phyloP scores from a whole-genome alignment of 2,888 invertebrate genomes.

The Drosophila conformis region DNA sequence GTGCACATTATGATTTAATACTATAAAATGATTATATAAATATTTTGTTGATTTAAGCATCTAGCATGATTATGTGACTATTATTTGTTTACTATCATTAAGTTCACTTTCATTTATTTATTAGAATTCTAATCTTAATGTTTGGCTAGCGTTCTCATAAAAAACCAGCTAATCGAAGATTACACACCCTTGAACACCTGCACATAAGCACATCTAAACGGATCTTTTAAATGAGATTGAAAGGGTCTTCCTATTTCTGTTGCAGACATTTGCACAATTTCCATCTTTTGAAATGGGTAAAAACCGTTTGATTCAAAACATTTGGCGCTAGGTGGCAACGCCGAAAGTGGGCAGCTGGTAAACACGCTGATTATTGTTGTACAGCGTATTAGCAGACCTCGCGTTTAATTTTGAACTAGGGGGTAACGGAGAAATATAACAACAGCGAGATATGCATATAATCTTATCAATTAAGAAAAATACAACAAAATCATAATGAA shows the following conservation, averaged over 20 bases:
- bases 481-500: background rate
- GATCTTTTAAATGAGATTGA: background rate
- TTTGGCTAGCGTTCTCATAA: background rate
- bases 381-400: slow-evolving; percentile 7
- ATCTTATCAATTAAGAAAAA: slow-evolving; percentile 52
- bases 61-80: background rate
- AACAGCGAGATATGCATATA: slow-evolving; percentile 42
- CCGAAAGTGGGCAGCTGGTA: slow-evolving; percentile 1
- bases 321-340: slow-evolving; percentile 37
- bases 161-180: background rate
- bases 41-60: background rate
- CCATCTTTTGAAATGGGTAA: background rate
- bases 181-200: background rate
- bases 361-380: slow-evolving; percentile 23
- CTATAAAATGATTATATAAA: background rate
- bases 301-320: background rate
- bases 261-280: background rate
- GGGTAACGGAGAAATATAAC: slow-evolving; percentile 33
- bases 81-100: background rate
- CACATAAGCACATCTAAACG: background rate
- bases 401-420: slow-evolving; percentile 60
- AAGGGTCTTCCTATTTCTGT: background rate
- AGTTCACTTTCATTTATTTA: background rate
- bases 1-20: background rate
- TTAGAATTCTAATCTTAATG: background rate